A percentile compares a stretch with the other conserved stretches of the same genome.
phyloP scores from a whole-genome alignment of 1,140 invertebrate genomes.

The Muscidifurax raptorellus region DNA sequence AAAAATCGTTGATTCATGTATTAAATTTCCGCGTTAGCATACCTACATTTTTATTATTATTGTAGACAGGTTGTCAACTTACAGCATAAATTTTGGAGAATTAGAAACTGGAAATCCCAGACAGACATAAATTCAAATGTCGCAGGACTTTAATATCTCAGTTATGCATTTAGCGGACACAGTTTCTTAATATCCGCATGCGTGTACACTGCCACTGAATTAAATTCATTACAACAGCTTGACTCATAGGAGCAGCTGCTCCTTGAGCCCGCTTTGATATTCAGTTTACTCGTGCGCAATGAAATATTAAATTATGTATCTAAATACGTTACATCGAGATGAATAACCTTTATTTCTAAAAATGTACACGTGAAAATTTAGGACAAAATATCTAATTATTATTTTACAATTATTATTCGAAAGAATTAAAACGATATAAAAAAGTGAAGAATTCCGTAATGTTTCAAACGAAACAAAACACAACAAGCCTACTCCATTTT shows the following conservation, averaged over 20 bases:
- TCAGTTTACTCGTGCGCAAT: background rate
- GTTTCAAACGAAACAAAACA: no score
- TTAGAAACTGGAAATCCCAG: background rate
- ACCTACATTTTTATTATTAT: background rate
- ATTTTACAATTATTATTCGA: no score
- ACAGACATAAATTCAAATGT: background rate
- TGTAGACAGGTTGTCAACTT: no score
- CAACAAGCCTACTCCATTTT: no score
- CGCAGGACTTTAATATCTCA: slow-evolving; percentile 15
- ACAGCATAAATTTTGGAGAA: background rate
- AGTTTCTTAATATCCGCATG: slow-evolving; percentile 12
- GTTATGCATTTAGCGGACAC: background rate
- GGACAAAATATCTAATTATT: no score
- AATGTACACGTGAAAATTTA: no score
- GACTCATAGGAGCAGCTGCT: background rate
- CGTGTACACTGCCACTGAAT: background rate
- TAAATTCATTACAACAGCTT: background rate
- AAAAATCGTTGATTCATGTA: no score
- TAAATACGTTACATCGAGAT: background rate
- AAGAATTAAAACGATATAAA: no score
- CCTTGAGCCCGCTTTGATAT: background rate
- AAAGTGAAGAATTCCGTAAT: no score
- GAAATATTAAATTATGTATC: background rate
- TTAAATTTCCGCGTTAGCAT: background rate
- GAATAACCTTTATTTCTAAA: background rate